Conservation (phyloP, 1,140 invertebrate genomes). For the Aphelinus certus region DNA sequence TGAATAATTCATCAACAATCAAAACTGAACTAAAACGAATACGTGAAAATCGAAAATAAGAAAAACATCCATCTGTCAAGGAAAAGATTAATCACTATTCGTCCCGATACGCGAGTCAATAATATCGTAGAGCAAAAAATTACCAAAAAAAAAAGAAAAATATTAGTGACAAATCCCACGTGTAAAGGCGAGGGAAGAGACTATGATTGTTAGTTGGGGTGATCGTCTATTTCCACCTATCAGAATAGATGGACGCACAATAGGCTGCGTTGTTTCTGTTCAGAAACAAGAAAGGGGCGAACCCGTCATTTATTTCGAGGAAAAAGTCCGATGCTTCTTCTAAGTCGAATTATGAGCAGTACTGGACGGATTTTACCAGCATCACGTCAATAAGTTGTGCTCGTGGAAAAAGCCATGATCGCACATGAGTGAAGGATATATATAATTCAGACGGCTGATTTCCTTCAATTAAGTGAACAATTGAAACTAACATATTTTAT, state of each 20-base stretch:
- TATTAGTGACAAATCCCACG: constrained; percentile 44
- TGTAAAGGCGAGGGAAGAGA: constrained; percentile 45
- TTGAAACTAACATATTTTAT: no score
- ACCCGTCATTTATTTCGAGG: constrained; percentile 35
- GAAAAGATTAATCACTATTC: constrained; percentile 21
- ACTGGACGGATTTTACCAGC: not conserved
- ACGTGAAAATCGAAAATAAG: no score
- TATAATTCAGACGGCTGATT: no score
- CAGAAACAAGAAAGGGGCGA: constrained; percentile 43
- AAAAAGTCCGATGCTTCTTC: constrained; percentile 52
- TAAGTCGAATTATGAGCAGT: constrained; percentile 56
- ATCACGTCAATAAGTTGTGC: no score
- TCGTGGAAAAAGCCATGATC: no score
- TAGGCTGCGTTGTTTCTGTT: constrained; percentile 47
- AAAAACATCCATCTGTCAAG: not conserved
- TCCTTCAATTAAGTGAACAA: no score
- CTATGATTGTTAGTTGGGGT: constrained; percentile 50
- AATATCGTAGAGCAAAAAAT: constrained; percentile 7
- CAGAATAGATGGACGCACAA: constrained; percentile 57
- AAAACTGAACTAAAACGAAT: no score
- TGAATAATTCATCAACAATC: no score
- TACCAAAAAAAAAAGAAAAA: constrained; percentile 11
- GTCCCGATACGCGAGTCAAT: constrained; percentile 14
- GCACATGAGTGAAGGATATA: no score
- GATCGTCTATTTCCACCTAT: constrained; percentile 62